Percentiles rank a stretch among this genome's conserved stretches.
These are phyloP conservation scores for Caiman crocodilus DNA, from an alignment of 2,797 vertebrate species.

Conservation along the genomic window DNA sequence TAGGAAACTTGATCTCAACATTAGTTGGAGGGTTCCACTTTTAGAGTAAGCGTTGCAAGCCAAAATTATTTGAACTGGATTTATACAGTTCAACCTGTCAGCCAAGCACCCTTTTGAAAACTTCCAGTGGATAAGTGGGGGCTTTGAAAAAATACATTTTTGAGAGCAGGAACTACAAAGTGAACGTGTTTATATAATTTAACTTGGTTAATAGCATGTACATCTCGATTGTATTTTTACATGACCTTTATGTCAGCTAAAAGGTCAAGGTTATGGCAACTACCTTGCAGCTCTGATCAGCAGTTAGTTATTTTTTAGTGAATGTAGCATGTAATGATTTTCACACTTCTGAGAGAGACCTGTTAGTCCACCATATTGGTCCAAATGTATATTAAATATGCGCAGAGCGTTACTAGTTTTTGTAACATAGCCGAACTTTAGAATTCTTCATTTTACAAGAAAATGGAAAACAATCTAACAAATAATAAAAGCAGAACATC, in stretches of 20 bases:
- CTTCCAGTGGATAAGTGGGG: background rate
- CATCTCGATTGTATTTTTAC: background rate
- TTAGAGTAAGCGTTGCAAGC: background rate
- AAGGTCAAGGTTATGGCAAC: background rate
- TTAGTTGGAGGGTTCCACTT: background rate
- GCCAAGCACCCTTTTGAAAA: background rate
- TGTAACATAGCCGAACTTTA: rapidly evolving
- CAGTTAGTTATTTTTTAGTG: background rate
- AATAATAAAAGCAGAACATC: background rate
- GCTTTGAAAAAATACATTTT: background rate
- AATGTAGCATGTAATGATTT: background rate
- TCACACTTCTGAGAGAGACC: background rate
- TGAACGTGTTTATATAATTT: background rate
- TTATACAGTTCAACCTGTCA: background rate
- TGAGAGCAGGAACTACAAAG: background rate
- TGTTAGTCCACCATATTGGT: background rate
- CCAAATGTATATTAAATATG: background rate
- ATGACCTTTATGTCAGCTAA: background rate
- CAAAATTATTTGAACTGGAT: background rate
- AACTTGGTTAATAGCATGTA: background rate
- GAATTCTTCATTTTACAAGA: background rate
- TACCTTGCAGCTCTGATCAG: background rate
- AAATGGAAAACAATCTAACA: background rate
- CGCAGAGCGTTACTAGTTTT: rapidly evolving
- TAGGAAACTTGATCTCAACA: rapidly evolving